Base-by-base conservation (phyloP, 2,888 invertebrate genomes). In the Biston betularia region DNA sequence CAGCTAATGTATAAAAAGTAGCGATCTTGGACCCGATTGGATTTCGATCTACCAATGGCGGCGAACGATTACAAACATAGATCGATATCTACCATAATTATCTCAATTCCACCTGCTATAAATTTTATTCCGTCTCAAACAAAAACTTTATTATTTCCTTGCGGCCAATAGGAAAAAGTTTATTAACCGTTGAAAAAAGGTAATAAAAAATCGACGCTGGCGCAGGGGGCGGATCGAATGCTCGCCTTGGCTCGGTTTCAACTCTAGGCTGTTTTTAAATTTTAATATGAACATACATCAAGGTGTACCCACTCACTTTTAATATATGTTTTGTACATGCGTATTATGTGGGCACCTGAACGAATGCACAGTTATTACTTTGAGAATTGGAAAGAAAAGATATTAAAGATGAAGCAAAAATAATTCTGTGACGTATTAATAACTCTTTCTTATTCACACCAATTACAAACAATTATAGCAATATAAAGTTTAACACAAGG, bases 141-240 rank as follows among this genome's bases (percentile, higher is more conserved):
- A 87, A 88, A 88, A 84, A 78, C 65, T 61, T 87, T 83, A 88
- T 89, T 90, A 91, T 92, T 89, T 81, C 86, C 86, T 86, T 80
- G 79, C 81, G 84, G 85, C 92, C 92, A 92, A 93, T 92, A 89
- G 90, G 88, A 91, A 93, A 93, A 92, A 91, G 90, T 89, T 88
- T 90, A 90, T 88, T 89, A 88, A 83, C 74, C 72, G 77, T 75
- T 75, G 71, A 80, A 84, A 88, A 57, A 89, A 89, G 80, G 70
- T 66, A 70, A 68, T 83, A 87, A 89, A 88, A 88, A 83, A 79
- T 77, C 79, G 75, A 77, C 87, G 84, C 84, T 75, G 83, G 85
- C 86, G 86, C 80, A 84, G 83, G 85, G 90, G 90, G 91, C 91
- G 92, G 88, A 84, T 85, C 89, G 83, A 84, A 83, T 81, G 79